phyloP scores from a whole-genome alignment of 2,888 invertebrate genomes.

The Dioctria linearis region DNA sequence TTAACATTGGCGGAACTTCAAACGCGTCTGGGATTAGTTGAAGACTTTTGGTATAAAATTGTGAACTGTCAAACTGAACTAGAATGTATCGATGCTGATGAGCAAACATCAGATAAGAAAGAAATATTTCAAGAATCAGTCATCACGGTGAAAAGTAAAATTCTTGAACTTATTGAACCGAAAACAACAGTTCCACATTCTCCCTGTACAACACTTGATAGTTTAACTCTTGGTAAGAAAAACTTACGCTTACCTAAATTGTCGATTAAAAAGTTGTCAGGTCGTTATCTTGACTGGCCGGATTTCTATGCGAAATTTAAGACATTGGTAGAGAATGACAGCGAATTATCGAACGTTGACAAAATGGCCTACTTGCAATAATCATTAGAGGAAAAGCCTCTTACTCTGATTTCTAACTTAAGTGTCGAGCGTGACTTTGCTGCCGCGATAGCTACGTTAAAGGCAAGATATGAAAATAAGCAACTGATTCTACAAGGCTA shows the following conservation, averaged over 20 bases:
- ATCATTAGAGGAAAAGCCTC: background rate
- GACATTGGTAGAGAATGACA: too few species aligned
- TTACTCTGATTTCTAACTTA: background rate
- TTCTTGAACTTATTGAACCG: background rate
- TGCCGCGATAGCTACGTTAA: background rate
- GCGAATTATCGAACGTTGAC: too few species aligned
- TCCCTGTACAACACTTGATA: too few species aligned
- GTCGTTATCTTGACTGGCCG: too few species aligned
- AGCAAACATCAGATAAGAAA: background rate
- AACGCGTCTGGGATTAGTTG: background rate
- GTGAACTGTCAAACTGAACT: too few species aligned
- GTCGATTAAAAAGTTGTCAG: too few species aligned
- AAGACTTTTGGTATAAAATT: background rate
- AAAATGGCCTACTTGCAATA: background rate
- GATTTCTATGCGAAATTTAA: too few species aligned
- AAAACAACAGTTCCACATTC: background rate
- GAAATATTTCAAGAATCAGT: background rate
- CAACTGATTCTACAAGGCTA: background rate
- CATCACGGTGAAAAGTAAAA: background rate
- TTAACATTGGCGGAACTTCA: background rate
- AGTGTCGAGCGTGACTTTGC: background rate
- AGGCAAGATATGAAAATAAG: constrained; percentile 4
- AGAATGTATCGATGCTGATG: too few species aligned
- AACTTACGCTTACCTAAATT: too few species aligned
- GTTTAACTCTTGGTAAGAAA: too few species aligned